A percentile compares a stretch with the other conserved stretches of the same genome.
Conservation (phyloP, 2,113 vertebrate genomes). For the Butastur rufipennis region DNA sequence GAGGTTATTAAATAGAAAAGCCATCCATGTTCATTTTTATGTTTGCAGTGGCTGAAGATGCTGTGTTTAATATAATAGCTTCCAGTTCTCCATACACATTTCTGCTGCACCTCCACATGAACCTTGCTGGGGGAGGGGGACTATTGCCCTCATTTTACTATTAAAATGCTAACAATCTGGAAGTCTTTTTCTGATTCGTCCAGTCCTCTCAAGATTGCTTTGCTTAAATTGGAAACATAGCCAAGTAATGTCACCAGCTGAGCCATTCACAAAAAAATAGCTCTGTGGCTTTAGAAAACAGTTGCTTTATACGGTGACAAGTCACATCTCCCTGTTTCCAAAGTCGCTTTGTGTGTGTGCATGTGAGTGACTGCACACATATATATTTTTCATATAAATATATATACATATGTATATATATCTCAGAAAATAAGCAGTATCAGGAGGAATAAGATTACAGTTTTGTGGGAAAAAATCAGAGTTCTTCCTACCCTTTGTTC, state of each 20-base stretch:
- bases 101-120: not conserved
- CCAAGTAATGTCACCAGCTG: constrained; percentile 1
- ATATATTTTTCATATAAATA: not conserved
- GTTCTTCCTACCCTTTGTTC: not conserved
- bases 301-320: not conserved
- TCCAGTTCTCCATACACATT: not conserved
- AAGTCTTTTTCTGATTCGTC: not conserved
- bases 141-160: not conserved
- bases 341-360: not conserved
- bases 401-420: not conserved
- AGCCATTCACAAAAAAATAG: constrained; percentile 14
- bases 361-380: not conserved
- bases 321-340: not conserved
- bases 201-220: constrained; percentile 21
- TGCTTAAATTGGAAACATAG: constrained; percentile 23
- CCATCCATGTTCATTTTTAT: not conserved
- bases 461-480: not conserved
- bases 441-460: not conserved
- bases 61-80: not conserved
- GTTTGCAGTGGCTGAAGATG: not conserved
- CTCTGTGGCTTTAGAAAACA: not conserved
- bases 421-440: not conserved
- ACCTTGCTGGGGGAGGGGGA: not conserved
- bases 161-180: constrained; percentile 12
- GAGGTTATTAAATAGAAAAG: not conserved